Base-by-base conservation (phyloP, 2,888 invertebrate species). In the Zygogramma bicolorata region DNA sequence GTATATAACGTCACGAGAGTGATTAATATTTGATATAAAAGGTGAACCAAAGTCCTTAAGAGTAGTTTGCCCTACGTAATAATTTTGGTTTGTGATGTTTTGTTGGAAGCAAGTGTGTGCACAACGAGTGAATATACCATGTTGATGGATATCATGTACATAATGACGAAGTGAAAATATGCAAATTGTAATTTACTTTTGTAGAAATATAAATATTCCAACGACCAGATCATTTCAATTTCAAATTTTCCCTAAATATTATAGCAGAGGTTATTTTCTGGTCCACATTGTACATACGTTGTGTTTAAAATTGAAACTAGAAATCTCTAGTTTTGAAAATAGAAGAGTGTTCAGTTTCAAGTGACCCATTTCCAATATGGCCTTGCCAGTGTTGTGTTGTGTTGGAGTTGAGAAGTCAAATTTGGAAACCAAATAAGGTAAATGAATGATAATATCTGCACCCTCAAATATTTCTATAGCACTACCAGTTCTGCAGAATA, bases 1-100 rank as follows among this genome's bases (percentile, higher is more conserved):
- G 49, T 66, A 63, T 31, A 59, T 62, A 34, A 18, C 40, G 31
- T 69, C 63, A 20, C 40, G 57, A 66, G 49, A 42, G 40, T 49
- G 25, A 67, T 13, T 3, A 31, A 57, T 38, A 20, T 46, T 61
- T 63, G 18, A 59, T 60, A 46, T 59, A 31, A 10, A 42, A 40
- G n/a, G 58, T 58, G 70, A 73, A 71, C 75, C 75, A 75, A 75
- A 75, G 75, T 74, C 71, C 71, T 63, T 65, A 62, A 65, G 71
- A 62, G 58, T 67, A 42, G 20, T 5, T 29, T 58, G 49, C 70
- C 62, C 31, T 57, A 53, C 65, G 49, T 38, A 59, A 67, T 68
- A 22, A 46, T 59, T 73, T 71, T 70, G 69, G 62, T 73, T 70
- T 65, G 49, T 59, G 59, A 49, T 71, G 62, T 61, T 65, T 71